These are phyloP conservation scores for Drosophila setifemur DNA, from an alignment of 1,140 invertebrate genomes.

Conservation along the genomic window DNA sequence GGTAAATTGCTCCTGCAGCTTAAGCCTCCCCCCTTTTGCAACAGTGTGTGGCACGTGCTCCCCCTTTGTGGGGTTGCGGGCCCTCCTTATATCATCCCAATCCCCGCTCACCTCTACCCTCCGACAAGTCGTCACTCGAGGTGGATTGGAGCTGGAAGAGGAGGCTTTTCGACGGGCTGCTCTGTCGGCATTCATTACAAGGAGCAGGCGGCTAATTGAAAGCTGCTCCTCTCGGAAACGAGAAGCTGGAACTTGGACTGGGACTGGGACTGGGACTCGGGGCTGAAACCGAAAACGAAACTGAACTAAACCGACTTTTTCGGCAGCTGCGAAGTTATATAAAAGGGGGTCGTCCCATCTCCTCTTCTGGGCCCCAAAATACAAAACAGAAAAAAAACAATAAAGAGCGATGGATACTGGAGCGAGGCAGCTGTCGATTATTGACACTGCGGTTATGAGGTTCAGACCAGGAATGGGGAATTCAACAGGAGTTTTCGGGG, in stretches of 20 bases:
- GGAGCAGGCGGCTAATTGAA: slow-evolving; percentile 76
- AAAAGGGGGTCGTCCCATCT: slow-evolving; percentile 46
- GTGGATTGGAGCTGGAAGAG: neutral
- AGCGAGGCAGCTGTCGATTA: slow-evolving; percentile 77
- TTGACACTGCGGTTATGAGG: slow-evolving; percentile 68
- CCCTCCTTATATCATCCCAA: neutral
- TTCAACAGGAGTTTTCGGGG: neutral
- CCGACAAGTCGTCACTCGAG: slow-evolving; percentile 66
- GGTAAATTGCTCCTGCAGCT: slow-evolving; percentile 73
- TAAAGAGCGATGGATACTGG: slow-evolving; percentile 42
- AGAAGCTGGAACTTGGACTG: slow-evolving; percentile 68
- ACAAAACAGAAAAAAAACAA: neutral
- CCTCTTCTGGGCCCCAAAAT: slow-evolving; percentile 4
- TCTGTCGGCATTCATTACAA: slow-evolving; percentile 75
- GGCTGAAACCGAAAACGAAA: slow-evolving; percentile 6
- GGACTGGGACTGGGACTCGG: slow-evolving; percentile 53
- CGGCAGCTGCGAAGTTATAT: slow-evolving; percentile 60
- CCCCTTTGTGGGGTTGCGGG: neutral
- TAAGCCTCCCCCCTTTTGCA: slow-evolving; percentile 49
- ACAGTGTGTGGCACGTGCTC: slow-evolving; percentile 69
- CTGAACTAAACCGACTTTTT: slow-evolving; percentile 2
- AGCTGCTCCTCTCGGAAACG: too few relatives aligned
- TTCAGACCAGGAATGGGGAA: slow-evolving; percentile 9
- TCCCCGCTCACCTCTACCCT: neutral
- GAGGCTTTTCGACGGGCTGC: neutral